These are phyloP conservation scores for Alcedo atthis DNA, from an alignment of 2,797 vertebrate species.

Conservation along the genomic window DNA sequence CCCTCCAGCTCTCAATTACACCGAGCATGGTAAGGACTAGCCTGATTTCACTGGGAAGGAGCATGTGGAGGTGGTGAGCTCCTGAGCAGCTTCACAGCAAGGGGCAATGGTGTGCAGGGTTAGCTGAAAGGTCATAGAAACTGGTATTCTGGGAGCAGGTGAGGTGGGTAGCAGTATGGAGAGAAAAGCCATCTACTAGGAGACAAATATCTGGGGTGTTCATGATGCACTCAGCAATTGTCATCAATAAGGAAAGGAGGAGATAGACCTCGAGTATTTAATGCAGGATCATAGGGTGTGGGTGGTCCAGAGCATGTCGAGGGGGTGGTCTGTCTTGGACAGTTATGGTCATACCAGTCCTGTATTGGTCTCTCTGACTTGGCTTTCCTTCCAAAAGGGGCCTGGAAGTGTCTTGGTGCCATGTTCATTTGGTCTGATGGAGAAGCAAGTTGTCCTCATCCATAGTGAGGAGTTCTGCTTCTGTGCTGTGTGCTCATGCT, in stretches of 20 bases:
- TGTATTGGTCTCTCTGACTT: neutral
- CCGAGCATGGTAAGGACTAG: fast-evolving
- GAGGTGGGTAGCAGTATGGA: fast-evolving
- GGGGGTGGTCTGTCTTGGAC: neutral
- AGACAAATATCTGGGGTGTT: neutral
- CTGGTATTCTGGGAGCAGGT: neutral
- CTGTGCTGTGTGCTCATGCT: neutral
- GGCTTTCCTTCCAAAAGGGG: neutral
- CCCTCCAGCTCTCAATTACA: fast-evolving
- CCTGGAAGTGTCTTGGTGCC: neutral
- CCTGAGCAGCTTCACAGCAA: neutral
- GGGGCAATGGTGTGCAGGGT: neutral
- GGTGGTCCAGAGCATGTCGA: neutral
- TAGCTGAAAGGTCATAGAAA: neutral
- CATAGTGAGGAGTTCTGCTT: neutral
- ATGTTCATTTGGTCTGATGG: neutral
- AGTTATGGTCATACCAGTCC: fast-evolving
- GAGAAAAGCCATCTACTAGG: neutral
- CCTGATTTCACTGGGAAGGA: fast-evolving
- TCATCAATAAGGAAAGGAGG: neutral
- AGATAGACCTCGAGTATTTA: neutral
- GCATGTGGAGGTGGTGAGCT: fast-evolving
- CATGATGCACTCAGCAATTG: neutral
- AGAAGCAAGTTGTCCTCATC: neutral
- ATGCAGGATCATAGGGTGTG: fast-evolving